phyloP scores from a whole-genome alignment of 2,888 invertebrate genomes.

The Cephus pulcher region DNA sequence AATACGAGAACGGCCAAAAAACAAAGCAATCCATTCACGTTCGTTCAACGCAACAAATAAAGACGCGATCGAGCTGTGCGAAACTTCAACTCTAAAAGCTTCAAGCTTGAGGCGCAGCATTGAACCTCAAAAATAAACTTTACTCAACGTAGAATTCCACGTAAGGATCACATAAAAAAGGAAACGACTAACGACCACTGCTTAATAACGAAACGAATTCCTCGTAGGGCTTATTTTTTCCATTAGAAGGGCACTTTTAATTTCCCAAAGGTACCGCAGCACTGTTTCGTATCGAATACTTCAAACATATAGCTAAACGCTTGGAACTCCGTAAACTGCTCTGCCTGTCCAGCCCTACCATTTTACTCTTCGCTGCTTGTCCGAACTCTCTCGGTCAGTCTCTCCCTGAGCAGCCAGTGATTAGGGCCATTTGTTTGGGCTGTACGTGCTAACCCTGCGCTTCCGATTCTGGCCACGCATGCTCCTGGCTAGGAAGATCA shows the following conservation, averaged over 20 bases:
- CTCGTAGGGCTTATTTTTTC: neutral
- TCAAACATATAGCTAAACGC: neutral
- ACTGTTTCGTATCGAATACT: neutral
- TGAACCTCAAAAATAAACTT: no score
- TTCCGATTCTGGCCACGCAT: neutral
- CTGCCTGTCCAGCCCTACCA: no score
- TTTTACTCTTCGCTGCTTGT: no score
- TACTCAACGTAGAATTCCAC: no score
- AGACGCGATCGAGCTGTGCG: no score
- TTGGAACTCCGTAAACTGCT: neutral
- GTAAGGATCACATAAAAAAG: neutral
- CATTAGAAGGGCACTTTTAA: neutral
- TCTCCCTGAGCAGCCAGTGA: neutral
- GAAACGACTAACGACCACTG: neutral
- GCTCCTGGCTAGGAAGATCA: neutral
- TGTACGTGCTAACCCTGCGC: neutral
- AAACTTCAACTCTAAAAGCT: no score
- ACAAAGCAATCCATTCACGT: no score
- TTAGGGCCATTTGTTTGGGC: neutral
- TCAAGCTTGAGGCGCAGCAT: no score
- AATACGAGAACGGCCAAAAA: no score
- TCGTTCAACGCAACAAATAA: no score
- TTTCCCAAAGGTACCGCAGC: neutral
- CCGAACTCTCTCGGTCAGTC: neutral
- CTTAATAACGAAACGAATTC: neutral